Conservation (phyloP, 2,888 invertebrate species). For the Microplitis deprimator region DNA sequence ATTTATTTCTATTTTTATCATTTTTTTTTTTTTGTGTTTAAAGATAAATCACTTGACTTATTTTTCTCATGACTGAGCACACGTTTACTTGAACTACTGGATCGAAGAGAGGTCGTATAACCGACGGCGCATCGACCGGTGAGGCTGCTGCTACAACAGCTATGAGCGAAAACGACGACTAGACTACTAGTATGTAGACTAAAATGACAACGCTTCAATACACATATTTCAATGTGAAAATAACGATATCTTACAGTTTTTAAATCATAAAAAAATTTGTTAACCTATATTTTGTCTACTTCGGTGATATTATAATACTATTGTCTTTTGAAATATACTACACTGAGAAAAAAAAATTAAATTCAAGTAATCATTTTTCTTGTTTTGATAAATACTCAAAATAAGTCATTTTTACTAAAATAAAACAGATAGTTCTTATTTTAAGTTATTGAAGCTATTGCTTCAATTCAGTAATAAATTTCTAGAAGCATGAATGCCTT, state of each 20-base stretch:
- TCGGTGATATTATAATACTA: neutral
- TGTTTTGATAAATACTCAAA: too few relatives aligned
- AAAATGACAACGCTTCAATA: constrained; percentile 20
- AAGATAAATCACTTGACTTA: constrained; percentile 19
- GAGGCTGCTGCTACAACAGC: neutral
- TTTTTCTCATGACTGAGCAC: constrained; percentile 24
- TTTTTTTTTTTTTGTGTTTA: neutral
- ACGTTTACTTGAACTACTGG: constrained; percentile 26
- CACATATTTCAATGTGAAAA: constrained; percentile 22
- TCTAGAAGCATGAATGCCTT: too few relatives aligned
- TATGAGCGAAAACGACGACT: constrained; percentile 10
- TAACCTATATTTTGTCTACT: constrained; percentile 8
- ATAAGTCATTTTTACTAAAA: too few relatives aligned
- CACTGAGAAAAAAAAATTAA: too few relatives aligned
- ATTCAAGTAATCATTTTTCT: too few relatives aligned
- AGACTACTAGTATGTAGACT: neutral
- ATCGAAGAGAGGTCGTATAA: constrained; percentile 18
- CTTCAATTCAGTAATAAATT: too few relatives aligned
- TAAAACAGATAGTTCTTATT: too few relatives aligned
- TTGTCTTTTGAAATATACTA: neutral
- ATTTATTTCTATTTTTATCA: neutral
- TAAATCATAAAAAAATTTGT: constrained; percentile 10
- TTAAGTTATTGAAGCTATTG: too few relatives aligned
- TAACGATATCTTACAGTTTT: constrained; percentile 27
- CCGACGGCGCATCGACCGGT: constrained; percentile 24